phyloP scores from a whole-genome alignment of 2,888 invertebrate species.

The Autographa gamma region DNA sequence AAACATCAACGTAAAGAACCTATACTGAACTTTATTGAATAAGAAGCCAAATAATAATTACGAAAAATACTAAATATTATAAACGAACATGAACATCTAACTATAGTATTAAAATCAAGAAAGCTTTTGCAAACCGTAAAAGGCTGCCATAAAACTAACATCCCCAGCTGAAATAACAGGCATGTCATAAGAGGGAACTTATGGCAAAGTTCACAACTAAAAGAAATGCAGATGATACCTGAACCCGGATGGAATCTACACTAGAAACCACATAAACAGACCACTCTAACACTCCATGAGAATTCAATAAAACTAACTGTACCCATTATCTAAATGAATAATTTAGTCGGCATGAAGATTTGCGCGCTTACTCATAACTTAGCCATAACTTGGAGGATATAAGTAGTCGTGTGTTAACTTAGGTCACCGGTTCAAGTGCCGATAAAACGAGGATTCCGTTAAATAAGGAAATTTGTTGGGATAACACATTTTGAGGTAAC shows the following conservation, averaged over 20 bases:
- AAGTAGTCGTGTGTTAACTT: constrained; percentile 59
- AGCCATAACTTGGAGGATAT: constrained; percentile 70
- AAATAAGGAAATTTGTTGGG: constrained; percentile 57
- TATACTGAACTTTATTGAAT: no score
- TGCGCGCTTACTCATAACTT: constrained; percentile 75
- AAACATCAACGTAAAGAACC: no score
- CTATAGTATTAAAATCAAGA: no score
- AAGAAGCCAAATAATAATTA: no score
- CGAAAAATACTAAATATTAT: no score
- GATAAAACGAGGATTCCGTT: constrained; percentile 59
- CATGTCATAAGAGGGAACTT: background rate
- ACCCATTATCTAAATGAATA: constrained; percentile 80
- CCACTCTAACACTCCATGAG: constrained; percentile 48
- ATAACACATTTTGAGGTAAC: constrained; percentile 52
- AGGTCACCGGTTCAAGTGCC: constrained; percentile 72
- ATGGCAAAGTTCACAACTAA: background rate
- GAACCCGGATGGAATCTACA: constrained; percentile 1
- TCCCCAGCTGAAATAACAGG: no score
- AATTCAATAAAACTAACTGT: constrained; percentile 81
- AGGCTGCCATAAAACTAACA: no score
- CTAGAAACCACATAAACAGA: constrained; percentile 11
- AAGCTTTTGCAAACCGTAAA: no score
- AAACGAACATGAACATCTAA: no score
- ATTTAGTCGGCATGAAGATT: constrained; percentile 72
- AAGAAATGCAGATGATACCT: constrained; percentile 7